Conservation (phyloP, 2,888 invertebrate species). For the Danaus chrysippus region DNA sequence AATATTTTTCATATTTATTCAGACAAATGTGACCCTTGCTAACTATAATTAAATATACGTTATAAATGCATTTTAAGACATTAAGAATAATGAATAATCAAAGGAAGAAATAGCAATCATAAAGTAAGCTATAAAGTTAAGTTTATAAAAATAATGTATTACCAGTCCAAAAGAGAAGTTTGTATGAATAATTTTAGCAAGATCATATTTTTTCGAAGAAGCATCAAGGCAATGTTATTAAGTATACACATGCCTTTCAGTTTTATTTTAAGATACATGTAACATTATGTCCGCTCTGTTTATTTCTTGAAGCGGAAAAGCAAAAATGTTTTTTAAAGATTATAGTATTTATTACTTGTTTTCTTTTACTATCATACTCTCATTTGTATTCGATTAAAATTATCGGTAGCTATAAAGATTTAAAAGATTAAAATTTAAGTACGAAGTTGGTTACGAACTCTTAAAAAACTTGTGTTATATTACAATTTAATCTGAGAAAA, state of each 20-base stretch:
- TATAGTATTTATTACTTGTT: slow-evolving; percentile 1
- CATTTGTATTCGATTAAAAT: not conserved
- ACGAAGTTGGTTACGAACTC: no score
- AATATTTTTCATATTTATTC: not conserved
- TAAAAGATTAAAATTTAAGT: no score
- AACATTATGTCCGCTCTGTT: slow-evolving; percentile 25
- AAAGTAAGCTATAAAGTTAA: no score
- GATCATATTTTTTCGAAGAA: slow-evolving; percentile 14
- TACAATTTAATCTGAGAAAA: no score
- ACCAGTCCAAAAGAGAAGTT: not conserved
- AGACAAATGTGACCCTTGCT: not conserved
- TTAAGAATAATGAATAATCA: no score
- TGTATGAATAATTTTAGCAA: not conserved
- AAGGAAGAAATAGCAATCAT: no score
- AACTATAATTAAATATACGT: no score
- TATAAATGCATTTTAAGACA: no score
- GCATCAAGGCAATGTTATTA: slow-evolving; percentile 11
- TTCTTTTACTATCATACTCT: slow-evolving; percentile 8
- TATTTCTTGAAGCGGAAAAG: slow-evolving; percentile 15
- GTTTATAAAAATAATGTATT: no score
- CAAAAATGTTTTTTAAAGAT: slow-evolving; percentile 12
- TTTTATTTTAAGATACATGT: slow-evolving; percentile 21
- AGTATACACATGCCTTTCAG: slow-evolving; percentile 15
- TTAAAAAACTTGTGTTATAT: no score
- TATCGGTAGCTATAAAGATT: no score